Conservation (phyloP, 2,797 vertebrate genomes). For the Triplophysa bombifrons region DNA sequence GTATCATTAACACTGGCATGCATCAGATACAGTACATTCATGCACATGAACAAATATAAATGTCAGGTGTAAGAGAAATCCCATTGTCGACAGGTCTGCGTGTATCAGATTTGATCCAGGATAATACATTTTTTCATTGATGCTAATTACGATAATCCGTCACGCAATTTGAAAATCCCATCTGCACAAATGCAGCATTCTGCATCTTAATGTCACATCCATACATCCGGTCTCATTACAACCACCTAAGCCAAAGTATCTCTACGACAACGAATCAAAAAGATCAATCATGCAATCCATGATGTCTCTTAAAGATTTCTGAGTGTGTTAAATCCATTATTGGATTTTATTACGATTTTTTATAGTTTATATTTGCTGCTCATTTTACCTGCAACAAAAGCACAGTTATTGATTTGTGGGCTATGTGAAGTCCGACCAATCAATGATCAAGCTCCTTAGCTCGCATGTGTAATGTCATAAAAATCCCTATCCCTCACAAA, state of each 20-base stretch:
- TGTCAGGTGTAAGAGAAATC: neutral
- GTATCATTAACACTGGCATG: neutral
- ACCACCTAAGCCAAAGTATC: slow-evolving; percentile 19
- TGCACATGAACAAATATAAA: neutral
- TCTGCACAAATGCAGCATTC: slow-evolving; percentile 36
- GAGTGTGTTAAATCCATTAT: neutral
- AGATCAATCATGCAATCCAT: slow-evolving; percentile 16
- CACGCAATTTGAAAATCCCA: slow-evolving; percentile 51
- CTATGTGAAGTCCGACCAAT: slow-evolving; percentile 4
- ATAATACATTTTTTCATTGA: slow-evolving; percentile 41
- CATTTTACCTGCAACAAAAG: neutral
- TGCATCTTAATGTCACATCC: slow-evolving; percentile 27
- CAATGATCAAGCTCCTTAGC: neutral
- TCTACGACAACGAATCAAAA: neutral
- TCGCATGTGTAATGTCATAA: neutral
- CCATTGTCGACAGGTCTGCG: neutral
- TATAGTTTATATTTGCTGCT: neutral
- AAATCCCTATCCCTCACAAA: slow-evolving; percentile 19
- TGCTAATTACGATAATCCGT: slow-evolving; percentile 47
- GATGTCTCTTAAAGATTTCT: slow-evolving; percentile 7
- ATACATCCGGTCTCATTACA: slow-evolving; percentile 32
- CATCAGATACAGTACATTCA: neutral
- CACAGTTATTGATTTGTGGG: slow-evolving; percentile 4
- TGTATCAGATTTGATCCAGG: slow-evolving; percentile 39
- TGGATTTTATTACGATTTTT: neutral